Base-by-base conservation (phyloP, 2,888 invertebrate species). In the Drosophila pseudotalamancana region DNA sequence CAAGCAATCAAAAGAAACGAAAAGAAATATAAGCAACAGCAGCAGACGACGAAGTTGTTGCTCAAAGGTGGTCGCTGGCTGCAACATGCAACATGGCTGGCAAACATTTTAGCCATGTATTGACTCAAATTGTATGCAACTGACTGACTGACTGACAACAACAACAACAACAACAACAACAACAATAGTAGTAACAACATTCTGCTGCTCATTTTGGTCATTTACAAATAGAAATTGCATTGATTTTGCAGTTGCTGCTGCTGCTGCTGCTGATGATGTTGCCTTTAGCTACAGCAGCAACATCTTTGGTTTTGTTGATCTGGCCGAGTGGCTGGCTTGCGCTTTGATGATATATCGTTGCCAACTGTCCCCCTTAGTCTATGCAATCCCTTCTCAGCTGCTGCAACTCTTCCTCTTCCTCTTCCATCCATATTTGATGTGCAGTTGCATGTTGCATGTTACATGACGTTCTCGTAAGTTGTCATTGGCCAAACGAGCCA, bases 181-280 rank as follows among this genome's bases (percentile, higher is more conserved):
- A 66, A 42, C 50, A 43, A 27, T 53, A 45, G n/a, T n/a, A n/a
- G n/a, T n/a, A 27, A 49, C 56, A 69, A 62, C 54, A 54, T 73
- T 62, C 72, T 76, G 29, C 29, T 55, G 56, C 62, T 74, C 82
- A 71, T 82, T 84, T 84, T 84, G 88, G 84, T 86, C 86, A 84
- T 87, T 85, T 87, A 85, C 83, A 87, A 84, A 84, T 84, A 87
- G 83, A 85, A 84, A 84, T 86, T 84, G 84, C 84, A 84, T 87
- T 84, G 84, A 84, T 84, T 84, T 82, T 66, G 54, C 49, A 45
- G 68, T 31, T 32, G 56, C 18, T 56, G 56, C 27, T 42, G 59
- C 18, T 31, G 55, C 23, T 55, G 67, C 55, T 64, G 60, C 16
- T 35, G 27, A 27, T 27, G 27, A 9, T 27, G 27, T 11, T 27